These are phyloP conservation scores for Archilochus colubris DNA, from an alignment of 2,113 vertebrate species.

Conservation along the genomic window DNA sequence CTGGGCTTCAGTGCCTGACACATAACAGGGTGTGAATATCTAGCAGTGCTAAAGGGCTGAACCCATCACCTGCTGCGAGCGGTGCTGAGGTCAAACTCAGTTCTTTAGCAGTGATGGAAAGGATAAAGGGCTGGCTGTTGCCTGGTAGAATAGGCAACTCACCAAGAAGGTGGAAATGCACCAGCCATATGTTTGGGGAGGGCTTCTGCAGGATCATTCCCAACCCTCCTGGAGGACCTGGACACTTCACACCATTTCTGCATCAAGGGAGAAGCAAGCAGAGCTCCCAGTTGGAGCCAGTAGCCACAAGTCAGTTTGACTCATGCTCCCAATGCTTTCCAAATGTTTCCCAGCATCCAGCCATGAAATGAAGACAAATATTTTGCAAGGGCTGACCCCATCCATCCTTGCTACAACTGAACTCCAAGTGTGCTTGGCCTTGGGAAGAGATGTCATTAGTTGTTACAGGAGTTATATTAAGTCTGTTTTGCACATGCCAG, in stretches of 20 bases:
- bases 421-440: rapidly evolving
- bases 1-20: rapidly evolving
- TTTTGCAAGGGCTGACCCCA: background rate
- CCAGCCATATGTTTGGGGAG: rapidly evolving
- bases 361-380: rapidly evolving
- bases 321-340: background rate
- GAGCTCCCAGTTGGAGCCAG: background rate
- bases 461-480: rapidly evolving
- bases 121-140: background rate
- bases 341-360: background rate
- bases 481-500: rapidly evolving
- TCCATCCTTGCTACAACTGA: background rate
- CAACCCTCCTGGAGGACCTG: background rate
- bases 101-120: background rate
- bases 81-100: background rate
- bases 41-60: background rate
- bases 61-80: background rate
- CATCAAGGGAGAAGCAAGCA: rapidly evolving
- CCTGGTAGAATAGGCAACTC: too few species aligned
- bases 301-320: background rate
- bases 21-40: rapidly evolving
- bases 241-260: rapidly evolving
- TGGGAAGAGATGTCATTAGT: background rate
- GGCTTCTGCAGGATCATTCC: rapidly evolving
- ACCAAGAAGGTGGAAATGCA: background rate